Evolutionary conservation across 2,113 vertebrate species (phyloP).

Genomic region (Plestiodon gilberti): DNA sequence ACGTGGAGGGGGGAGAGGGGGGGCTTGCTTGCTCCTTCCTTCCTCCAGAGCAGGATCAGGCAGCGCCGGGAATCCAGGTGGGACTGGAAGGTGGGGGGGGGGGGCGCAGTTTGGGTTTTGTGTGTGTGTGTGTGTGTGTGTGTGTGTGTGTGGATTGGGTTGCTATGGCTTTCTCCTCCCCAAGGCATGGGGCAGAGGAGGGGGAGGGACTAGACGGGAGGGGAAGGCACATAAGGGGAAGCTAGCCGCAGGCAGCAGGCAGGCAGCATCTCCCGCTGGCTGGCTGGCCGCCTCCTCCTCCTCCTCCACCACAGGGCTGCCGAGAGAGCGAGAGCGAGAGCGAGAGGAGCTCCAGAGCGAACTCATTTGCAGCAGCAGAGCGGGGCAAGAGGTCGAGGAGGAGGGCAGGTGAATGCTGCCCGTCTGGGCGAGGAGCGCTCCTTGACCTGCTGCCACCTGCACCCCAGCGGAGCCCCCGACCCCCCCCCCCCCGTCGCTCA

Average conservation of each 20-base stretch:
- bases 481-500: neutral
- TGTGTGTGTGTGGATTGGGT: conserved; percentile 14
- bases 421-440: neutral
- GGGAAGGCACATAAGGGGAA: neutral
- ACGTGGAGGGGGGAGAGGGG: neutral
- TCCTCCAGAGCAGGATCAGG: neutral
- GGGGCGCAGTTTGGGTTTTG: too few relatives aligned
- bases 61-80: neutral
- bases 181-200: conserved; percentile 1
- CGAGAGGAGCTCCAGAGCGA: too few relatives aligned
- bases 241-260: neutral
- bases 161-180: neutral
- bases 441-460: neutral
- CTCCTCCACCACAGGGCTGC: too few relatives aligned
- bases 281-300: too few relatives aligned
- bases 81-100: neutral
- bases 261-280: too few relatives aligned
- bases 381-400: too few relatives aligned
- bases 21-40: too few relatives aligned
- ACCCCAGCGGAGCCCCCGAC: neutral
- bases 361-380: too few relatives aligned
- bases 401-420: neutral
- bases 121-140: too few relatives aligned
- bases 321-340: too few relatives aligned
- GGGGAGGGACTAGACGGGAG: neutral